Conservation (phyloP, 2,888 invertebrate species). For the Ametastegia equiseti region DNA sequence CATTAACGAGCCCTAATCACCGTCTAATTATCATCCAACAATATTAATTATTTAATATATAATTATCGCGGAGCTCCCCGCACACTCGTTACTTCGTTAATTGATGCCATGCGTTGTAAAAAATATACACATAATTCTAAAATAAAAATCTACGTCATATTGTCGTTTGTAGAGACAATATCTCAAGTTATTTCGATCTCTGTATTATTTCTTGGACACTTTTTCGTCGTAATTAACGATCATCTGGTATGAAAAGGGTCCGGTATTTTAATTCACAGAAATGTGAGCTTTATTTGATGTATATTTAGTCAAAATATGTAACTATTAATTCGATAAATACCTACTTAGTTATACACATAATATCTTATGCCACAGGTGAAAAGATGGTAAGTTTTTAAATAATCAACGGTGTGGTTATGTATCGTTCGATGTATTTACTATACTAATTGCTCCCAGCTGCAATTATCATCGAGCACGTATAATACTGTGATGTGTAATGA, state of each 20-base stretch:
- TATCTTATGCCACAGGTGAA: not conserved
- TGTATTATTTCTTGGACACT: not conserved
- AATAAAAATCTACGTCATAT: not conserved
- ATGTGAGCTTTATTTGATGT: not conserved
- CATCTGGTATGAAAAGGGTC: not conserved
- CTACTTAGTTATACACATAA: too few species aligned
- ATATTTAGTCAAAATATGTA: not conserved
- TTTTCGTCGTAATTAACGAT: too few species aligned
- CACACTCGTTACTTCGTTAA: not conserved
- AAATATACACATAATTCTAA: not conserved
- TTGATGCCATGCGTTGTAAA: constrained; percentile 18
- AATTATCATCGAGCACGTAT: not conserved
- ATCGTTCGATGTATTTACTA: not conserved
- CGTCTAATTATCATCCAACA: not conserved
- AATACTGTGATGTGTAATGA: too few species aligned
- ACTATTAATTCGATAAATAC: not conserved
- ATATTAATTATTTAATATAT: not conserved
- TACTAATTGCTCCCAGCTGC: not conserved
- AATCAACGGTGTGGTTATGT: not conserved
- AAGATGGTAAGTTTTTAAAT: not conserved
- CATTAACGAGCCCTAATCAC: not conserved
- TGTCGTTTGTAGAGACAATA: too few species aligned
- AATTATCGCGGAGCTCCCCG: not conserved
- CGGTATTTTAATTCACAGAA: too few species aligned
- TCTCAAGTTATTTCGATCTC: too few species aligned